Conservation (phyloP, 2,797 vertebrate species). For the Cuculus canorus region DNA sequence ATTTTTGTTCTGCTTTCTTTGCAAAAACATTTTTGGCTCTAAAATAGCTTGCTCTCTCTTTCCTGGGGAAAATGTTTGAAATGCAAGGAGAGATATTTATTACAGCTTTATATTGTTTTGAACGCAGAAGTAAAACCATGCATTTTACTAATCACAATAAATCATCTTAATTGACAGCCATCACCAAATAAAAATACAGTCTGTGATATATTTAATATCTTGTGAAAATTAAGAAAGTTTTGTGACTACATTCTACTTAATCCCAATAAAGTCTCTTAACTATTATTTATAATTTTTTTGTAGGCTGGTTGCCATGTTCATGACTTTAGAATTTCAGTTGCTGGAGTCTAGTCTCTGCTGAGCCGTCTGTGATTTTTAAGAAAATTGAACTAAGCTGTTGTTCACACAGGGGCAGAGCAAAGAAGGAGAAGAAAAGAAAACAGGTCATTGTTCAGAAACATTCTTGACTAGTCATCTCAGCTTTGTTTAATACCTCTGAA, state of each 20-base stretch:
- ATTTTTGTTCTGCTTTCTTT: neutral
- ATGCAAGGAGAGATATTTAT: neutral
- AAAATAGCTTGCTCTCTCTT: neutral
- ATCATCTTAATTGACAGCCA: neutral
- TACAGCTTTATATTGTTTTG: neutral
- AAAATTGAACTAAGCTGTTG: neutral
- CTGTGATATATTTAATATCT: neutral
- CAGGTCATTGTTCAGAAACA: neutral
- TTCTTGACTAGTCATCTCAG: neutral
- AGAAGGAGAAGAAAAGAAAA: neutral
- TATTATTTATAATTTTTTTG: neutral
- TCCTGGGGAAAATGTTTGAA: neutral
- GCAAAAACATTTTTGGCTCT: neutral
- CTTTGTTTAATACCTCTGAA: neutral
- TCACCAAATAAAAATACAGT: neutral
- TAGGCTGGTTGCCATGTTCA: neutral
- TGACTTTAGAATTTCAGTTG: neutral
- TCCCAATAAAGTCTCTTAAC: neutral
- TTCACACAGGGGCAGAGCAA: neutral
- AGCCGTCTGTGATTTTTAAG: neutral
- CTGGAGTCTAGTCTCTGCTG: neutral
- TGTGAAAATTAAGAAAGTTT: neutral
- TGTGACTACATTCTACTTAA: neutral
- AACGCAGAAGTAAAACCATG: neutral
- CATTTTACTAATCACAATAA: neutral